Base-by-base conservation (phyloP, 1,140 invertebrate genomes). In the Diorhabda elongata region DNA sequence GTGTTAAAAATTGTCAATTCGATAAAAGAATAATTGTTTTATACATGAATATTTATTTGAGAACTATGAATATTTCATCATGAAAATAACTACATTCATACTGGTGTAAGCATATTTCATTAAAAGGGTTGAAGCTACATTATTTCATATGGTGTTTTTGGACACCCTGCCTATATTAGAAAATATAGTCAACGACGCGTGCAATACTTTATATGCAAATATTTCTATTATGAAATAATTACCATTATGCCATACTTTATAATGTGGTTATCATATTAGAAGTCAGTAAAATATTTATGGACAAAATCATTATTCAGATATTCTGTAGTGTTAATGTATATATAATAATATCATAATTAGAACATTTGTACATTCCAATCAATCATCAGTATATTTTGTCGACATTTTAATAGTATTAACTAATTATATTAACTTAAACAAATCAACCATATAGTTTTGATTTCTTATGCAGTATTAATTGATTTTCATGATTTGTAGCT, bases 1-100 rank as follows among this genome's bases (percentile, higher is more conserved):
- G 9, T 56, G 66, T 67, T 58, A 67, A 67, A 67, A 67, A 58
- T 60, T 67, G 43, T 44, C 65, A 67, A 67, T 67, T 67, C 58
- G 60, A 67, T 67, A 44, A 67, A 67, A 67, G 65, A 67, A 67
- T 60, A 67, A 61, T 67, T 59, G 57, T 59, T 59, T 60, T 44
- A 61, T 61, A 61, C 42, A 67, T 67, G 65, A 58, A 66, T 66
- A 59, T 66, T 58, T 61, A 67, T 67, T 67, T 59, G 42, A 43
- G 8, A 45, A 67, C 58, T 47, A 60, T 67, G 65, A 67, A 67
- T 67, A 67, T 58, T 60, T 67, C 60, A 61, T n/a, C 65, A 45
- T 67, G 63, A 8, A 64, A 57, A 57, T 57, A 57, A 42, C 42
- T 57, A 11, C 42, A 56, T 56, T 45, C 56, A 64, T 56, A 26